phyloP scores from a whole-genome alignment of 2,797 vertebrate genomes.

The Hippopotamyrus pictus region DNA sequence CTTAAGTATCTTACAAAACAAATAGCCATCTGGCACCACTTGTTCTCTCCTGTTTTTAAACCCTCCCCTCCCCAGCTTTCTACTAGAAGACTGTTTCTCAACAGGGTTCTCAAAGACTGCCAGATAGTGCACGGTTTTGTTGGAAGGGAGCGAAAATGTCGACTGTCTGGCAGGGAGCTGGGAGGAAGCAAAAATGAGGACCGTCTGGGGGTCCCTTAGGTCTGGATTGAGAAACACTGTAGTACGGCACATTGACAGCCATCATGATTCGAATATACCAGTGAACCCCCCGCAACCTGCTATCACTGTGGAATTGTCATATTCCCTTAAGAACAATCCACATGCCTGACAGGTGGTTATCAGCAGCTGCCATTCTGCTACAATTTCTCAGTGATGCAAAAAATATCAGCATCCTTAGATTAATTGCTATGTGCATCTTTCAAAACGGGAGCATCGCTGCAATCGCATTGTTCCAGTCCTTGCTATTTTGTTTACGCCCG shows the following conservation, averaged over 20 bases:
- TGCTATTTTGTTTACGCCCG: background rate
- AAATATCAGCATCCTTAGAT: background rate
- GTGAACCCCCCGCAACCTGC: background rate
- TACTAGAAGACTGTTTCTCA: background rate
- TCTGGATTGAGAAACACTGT: background rate
- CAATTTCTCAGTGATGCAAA: background rate
- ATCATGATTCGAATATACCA: background rate
- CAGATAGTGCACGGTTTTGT: background rate
- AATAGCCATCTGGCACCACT: background rate
- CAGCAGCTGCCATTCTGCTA: background rate
- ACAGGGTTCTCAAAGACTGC: background rate
- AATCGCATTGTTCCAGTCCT: background rate
- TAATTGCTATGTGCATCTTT: background rate
- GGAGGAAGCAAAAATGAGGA: background rate
- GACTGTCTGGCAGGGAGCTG: background rate
- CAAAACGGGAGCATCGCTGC: background rate
- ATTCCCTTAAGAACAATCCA: background rate
- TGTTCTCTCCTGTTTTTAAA: background rate
- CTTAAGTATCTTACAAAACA: background rate
- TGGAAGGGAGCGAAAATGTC: background rate
- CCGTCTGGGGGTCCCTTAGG: background rate
- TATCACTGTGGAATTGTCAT: background rate
- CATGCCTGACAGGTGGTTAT: background rate
- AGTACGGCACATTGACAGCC: background rate
- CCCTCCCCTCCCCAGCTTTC: background rate